phyloP scores from a whole-genome alignment of 2,113 vertebrate species.

The Acanthochromis polyacanthus region DNA sequence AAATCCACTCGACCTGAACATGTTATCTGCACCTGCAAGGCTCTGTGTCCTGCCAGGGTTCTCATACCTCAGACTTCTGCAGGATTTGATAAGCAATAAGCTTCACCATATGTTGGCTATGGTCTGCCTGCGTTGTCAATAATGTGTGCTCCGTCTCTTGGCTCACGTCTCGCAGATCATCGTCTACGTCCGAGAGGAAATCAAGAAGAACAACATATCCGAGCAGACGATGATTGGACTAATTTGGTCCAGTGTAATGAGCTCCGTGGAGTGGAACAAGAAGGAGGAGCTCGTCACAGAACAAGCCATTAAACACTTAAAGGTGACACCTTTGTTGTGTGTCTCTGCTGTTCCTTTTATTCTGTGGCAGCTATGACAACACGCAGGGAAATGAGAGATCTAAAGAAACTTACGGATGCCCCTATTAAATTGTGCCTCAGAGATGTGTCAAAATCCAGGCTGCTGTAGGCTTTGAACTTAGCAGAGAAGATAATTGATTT shows the following conservation, averaged over 20 bases:
- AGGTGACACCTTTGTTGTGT: conserved; percentile 66
- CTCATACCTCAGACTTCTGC: conserved; percentile 1
- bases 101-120: neutral
- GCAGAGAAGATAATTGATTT: conserved; percentile 33
- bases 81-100: conserved; percentile 33
- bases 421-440: conserved; percentile 5
- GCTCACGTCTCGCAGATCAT: conserved; percentile 87
- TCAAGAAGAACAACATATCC: conserved; percentile 96
- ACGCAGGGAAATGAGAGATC: neutral
- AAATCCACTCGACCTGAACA: conserved; percentile 45
- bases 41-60: conserved; percentile 15
- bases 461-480: conserved; percentile 5
- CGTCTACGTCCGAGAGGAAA: conserved; percentile 92
- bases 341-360: neutral
- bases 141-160: conserved; percentile 8
- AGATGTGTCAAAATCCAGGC: neutral
- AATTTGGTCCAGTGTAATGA: conserved; percentile 97
- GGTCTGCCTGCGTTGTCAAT: conserved; percentile 18
- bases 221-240: conserved; percentile 95
- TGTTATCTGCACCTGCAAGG: conserved; percentile 33
- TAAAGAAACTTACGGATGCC: neutral
- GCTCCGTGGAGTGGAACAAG: conserved; percentile 98
- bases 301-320: conserved; percentile 99
- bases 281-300: conserved; percentile 99
- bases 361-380: neutral